phyloP scores from a whole-genome alignment of 2,113 vertebrate genomes.

The Bujurquina vittata region DNA sequence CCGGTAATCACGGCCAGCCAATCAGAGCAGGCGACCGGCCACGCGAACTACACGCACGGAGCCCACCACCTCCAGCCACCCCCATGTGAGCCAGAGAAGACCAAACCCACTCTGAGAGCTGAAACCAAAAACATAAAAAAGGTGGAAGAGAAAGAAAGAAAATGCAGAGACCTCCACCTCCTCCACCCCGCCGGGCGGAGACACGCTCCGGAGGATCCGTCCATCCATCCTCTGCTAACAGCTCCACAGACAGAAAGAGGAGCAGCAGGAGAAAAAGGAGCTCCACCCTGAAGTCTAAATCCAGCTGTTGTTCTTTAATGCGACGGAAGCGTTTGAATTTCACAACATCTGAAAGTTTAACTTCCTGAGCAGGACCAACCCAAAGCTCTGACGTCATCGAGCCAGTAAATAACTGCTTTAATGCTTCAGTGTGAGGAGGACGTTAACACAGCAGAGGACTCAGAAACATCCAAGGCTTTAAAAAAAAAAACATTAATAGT shows the following conservation, averaged over 20 bases:
- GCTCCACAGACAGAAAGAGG: not conserved
- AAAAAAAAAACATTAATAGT: not conserved
- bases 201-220: constrained; percentile 53
- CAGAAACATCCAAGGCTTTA: not conserved
- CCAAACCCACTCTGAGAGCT: constrained; percentile 67
- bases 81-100: constrained; percentile 29
- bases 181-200: constrained; percentile 43
- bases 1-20: constrained; percentile 91
- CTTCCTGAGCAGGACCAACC: not conserved
- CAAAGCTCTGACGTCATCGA: accelerated
- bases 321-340: not conserved
- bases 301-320: not conserved
- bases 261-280: not conserved
- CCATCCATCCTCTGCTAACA: not conserved
- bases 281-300: not conserved
- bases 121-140: constrained; percentile 70
- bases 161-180: constrained; percentile 41
- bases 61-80: not conserved
- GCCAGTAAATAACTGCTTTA: not conserved
- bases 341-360: not conserved
- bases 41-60: constrained; percentile 70
- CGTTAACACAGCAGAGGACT: not conserved
- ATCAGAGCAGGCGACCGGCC: constrained; percentile 76
- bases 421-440: not conserved
- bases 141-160: constrained; percentile 60